phyloP scores from a whole-genome alignment of 2,113 vertebrate species.

The Clarias batrachus region DNA sequence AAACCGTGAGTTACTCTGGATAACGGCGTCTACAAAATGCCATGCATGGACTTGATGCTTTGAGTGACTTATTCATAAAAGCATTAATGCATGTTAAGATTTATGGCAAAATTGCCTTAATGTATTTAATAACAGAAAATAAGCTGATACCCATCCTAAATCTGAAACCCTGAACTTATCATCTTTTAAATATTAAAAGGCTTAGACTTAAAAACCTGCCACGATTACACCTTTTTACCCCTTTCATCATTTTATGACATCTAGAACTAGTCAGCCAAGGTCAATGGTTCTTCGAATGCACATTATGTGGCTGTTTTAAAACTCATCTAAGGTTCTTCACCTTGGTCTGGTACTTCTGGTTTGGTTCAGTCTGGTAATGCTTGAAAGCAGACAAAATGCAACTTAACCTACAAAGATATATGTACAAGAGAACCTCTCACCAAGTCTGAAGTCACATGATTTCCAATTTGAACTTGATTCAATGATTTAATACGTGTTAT shows the following conservation, averaged over 20 bases:
- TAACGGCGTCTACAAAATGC: too few relatives aligned
- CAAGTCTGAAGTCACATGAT: too few relatives aligned
- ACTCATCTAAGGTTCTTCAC: neutral
- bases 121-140: neutral
- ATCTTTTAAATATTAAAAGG: neutral
- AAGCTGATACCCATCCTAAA: neutral
- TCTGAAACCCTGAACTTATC: neutral
- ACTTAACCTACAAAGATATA: too few relatives aligned
- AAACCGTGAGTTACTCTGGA: too few relatives aligned
- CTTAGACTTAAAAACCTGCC: neutral
- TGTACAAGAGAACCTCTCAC: too few relatives aligned
- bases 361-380: too few relatives aligned
- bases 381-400: too few relatives aligned
- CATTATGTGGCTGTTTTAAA: neutral
- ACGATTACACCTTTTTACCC: neutral
- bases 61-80: neutral
- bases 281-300: neutral
- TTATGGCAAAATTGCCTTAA: neutral
- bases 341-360: too few relatives aligned
- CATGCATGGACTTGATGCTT: too few relatives aligned
- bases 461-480: too few relatives aligned
- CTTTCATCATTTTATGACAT: neutral
- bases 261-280: neutral
- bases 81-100: neutral
- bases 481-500: neutral